Evolutionary conservation across 2,888 invertebrate species (phyloP), one percentile per base, ranked within the genome.

Genomic region (Noctua janthina): DNA sequence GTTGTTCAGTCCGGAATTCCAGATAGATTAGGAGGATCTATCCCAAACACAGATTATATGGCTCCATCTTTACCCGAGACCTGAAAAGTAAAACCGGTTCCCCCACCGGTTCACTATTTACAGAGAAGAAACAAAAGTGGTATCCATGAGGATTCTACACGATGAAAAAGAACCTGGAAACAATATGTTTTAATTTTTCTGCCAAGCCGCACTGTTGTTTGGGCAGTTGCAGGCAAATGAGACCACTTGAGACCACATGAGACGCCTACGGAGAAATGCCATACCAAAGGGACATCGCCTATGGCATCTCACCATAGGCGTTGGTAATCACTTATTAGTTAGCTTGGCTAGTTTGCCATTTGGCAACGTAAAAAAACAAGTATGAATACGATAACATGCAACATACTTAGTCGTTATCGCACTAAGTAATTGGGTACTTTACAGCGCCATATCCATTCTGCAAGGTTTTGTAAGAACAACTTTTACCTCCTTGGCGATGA

Each of bases 401-500:
- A 59, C 51, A 43, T 46, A 78, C 11, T 39, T 49, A 29, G 39
- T 13, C 17, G 54, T 11, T 7, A 11, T 54, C 39, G 13, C 11
- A 56, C 46, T 49, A 7, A 54, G 20, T 51, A 49, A 17, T 13
- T 5, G 17, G 20, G 13, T 49, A n/a, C 23, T 29, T 39, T 43
- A 54, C 43, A n/a, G 13, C 84, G 64, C 87, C 85, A 59, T 64
- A 87, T 85, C 87, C 73, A 76, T 84, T 83, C 68, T 64, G 75
- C 77, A 81, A 77, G 29, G 49, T 56, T 39, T 66, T 46, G 29
- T 56, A 15, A 56, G 46, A 83, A 70, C 81, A 64, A 81, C 69
- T 84, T 86, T 81, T 71, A 86, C 81, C 13, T 78, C 64, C 54
- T 64, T 56, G 77, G 23, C 59, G 46, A 66, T 68, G 46, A 76